Evolutionary conservation across 2,888 invertebrate genomes (phyloP).

Genomic region (Phasia obesa): DNA sequence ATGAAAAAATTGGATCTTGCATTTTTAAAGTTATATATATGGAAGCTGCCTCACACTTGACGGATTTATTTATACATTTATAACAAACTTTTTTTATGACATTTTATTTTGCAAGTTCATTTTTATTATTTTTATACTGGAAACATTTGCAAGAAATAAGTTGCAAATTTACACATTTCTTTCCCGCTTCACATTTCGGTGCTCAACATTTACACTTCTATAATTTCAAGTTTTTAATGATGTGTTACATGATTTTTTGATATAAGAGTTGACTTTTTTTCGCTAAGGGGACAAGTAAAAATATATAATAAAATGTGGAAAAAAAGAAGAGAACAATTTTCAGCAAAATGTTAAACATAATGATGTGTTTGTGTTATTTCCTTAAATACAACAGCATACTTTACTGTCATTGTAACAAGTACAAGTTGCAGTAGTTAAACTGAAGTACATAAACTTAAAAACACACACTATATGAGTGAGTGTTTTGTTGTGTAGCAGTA

Average conservation of each 20-base stretch:
- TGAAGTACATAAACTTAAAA: background rate
- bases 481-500: background rate
- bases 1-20: too few species aligned
- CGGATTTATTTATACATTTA: too few species aligned
- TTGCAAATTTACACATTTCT: conserved; percentile 12
- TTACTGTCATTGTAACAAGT: conserved; percentile 51
- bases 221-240: conserved; percentile 64
- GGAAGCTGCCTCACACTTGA: too few species aligned
- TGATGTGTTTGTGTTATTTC: conserved; percentile 67
- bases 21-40: too few species aligned
- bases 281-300: conserved; percentile 24
- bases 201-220: conserved; percentile 27
- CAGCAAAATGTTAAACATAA: conserved; percentile 58
- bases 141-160: conserved; percentile 25
- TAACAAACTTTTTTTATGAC: background rate
- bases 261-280: conserved; percentile 18
- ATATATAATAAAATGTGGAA: background rate
- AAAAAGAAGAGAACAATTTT: conserved; percentile 28
- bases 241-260: conserved; percentile 58
- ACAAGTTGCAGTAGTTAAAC: conserved; percentile 21
- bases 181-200: background rate
- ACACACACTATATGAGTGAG: background rate
- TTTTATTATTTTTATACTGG: background rate
- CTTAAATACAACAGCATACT: conserved; percentile 53
- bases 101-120: too few species aligned